Base-by-base conservation (phyloP, 2,797 vertebrate genomes). In the Sebastes trivittatus region DNA sequence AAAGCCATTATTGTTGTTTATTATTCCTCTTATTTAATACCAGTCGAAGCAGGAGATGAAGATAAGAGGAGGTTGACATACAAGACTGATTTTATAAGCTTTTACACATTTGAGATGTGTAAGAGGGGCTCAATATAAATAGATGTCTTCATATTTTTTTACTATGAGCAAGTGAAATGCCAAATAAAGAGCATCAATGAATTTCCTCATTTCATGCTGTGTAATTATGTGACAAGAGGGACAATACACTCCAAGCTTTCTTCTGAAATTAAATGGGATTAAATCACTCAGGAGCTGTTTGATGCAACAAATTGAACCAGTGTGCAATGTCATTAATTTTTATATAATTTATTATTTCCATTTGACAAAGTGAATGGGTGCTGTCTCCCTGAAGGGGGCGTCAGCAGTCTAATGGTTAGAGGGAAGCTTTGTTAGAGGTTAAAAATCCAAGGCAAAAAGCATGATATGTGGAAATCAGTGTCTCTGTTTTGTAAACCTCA, bases 311-410 rank as follows among this genome's bases (percentile, higher is more conserved):
- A 62, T 11, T 36, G 52, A 68, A 20, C 22, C 0, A 42, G 2
- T 54, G 18, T 22, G n/a, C 18, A 29, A 6, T 11, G 30, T 34
- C 30, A 30, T 52, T 42, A 2, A 42, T 66, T 66, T 63, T 11
- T 6, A 30, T 54, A 54, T 75, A 1, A 49, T 61, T 30, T 29
- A 11, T 59, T 42, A 13, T 80, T 75, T 72, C 64, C 16, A 7
- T 65, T 58, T 68, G 72, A 74, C 62, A 76, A 55, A 73, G 30
- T 62, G 36, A 54, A 36, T 9, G 23, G 22, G 5, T 2, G 56
- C 27, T 34, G 63, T 63, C 29, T 66, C 75, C 77, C 84, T 78
- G 75, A 75, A 82, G 77, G 32, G 81, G 75, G 80, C 82, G 10
- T 77, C 74, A 72, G 72, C 4, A 30, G 73, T 14, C 27, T 14